Percentiles rank a stretch among this genome's conserved stretches.
Evolutionary conservation across 2,888 invertebrate genomes (phyloP).

Genomic region (Conops quadrifasciatus): DNA sequence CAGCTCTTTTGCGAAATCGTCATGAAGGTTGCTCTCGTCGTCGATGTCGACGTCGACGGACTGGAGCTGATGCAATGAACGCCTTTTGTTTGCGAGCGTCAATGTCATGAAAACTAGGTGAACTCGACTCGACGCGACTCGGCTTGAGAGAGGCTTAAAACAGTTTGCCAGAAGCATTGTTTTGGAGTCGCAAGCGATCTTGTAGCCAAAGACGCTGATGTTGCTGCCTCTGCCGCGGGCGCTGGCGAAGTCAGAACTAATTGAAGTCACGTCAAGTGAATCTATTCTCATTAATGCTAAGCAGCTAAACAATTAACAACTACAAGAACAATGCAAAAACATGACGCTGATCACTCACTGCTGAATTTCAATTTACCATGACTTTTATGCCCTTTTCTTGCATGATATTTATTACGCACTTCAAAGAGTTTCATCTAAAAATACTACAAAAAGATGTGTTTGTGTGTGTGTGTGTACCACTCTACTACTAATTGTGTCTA

Average conservation of each 20-base stretch:
- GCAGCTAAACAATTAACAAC: conserved; percentile 27
- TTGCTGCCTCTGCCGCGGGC: too few relatives aligned
- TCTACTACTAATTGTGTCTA: conserved; percentile 44
- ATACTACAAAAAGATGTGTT: background rate
- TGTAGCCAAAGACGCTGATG: background rate
- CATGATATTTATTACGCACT: background rate
- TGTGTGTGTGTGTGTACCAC: background rate
- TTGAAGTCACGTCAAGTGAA: background rate
- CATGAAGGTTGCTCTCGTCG: conserved; percentile 25
- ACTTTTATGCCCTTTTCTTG: too few relatives aligned
- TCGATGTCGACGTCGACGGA: background rate
- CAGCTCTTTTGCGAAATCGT: conserved; percentile 28
- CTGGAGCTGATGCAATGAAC: conserved; percentile 5
- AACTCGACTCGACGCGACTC: conserved; percentile 16
- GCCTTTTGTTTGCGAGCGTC: conserved; percentile 43
- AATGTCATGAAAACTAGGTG: conserved; percentile 49
- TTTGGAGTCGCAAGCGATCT: background rate
- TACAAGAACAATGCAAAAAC: conserved; percentile 16
- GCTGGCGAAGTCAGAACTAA: too few relatives aligned
- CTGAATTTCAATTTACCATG: too few relatives aligned
- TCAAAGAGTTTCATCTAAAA: background rate
- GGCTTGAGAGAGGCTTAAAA: background rate
- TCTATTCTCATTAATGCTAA: conserved; percentile 19
- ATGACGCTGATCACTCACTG: background rate
- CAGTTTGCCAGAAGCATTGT: conserved; percentile 10